These are phyloP conservation scores for Catalaphyllia jardinei DNA, from an alignment of 64 coral and sea anemone genomes.

Conservation along the genomic window DNA sequence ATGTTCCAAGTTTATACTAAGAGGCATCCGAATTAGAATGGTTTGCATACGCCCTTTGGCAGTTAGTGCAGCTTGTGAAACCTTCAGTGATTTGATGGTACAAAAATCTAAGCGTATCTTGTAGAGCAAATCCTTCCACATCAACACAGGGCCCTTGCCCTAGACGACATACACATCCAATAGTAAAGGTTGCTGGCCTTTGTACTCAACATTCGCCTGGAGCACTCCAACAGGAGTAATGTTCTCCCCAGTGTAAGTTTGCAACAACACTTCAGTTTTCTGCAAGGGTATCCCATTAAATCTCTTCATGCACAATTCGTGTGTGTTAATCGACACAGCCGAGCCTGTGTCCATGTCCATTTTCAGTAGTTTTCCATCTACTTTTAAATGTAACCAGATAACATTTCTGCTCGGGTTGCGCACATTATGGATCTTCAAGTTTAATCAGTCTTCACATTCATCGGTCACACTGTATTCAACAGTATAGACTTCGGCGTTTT, in stretches of 20 bases:
- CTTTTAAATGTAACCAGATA: background rate
- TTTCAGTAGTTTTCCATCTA: slow-evolving; percentile 2
- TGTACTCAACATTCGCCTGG: background rate
- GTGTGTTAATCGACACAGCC: slow-evolving; percentile 48
- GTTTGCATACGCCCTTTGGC: background rate
- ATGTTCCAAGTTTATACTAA: background rate
- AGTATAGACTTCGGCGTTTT: background rate
- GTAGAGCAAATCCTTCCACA: background rate
- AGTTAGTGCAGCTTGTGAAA: background rate
- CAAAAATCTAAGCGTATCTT: background rate
- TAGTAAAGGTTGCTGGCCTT: background rate
- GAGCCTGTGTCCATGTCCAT: slow-evolving; percentile 50
- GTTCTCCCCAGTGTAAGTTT: slow-evolving; percentile 39
- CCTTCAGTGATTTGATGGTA: background rate
- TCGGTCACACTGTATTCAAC: background rate
- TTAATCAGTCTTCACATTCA: background rate
- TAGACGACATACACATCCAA: background rate
- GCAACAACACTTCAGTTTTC: slow-evolving; percentile 15
- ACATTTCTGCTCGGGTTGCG: background rate
- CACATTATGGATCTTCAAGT: background rate
- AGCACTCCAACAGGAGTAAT: slow-evolving; percentile 25
- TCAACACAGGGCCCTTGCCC: background rate
- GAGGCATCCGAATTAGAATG: too few relatives aligned
- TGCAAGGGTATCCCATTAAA: slow-evolving; percentile 11
- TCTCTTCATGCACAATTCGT: slow-evolving; percentile 11